These are phyloP conservation scores for Agrotis puta DNA, from an alignment of 2,888 invertebrate genomes.

Conservation along the genomic window DNA sequence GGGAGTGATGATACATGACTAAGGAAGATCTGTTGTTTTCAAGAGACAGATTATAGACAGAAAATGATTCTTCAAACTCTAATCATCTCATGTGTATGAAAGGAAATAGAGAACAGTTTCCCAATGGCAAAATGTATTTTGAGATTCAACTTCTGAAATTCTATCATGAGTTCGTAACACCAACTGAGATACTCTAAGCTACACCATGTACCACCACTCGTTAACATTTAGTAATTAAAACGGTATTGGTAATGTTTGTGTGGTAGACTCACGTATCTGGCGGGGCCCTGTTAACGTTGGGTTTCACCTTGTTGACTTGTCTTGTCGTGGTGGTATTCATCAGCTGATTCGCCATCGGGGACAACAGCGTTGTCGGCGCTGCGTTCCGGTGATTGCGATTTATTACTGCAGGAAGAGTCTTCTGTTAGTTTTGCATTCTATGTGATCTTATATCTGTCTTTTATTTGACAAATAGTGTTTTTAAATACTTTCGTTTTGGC, in stretches of 20 bases:
- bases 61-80: constrained; percentile 45
- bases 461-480: not conserved
- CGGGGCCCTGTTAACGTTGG: constrained; percentile 95
- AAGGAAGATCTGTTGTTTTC: constrained; percentile 24
- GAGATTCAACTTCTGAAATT: constrained; percentile 47
- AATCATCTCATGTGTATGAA: constrained; percentile 48
- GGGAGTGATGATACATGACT: constrained; percentile 61
- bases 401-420: constrained; percentile 91
- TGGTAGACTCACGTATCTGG: constrained; percentile 92
- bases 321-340: constrained; percentile 94
- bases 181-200: constrained; percentile 48
- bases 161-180: constrained; percentile 51
- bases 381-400: constrained; percentile 95
- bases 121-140: constrained; percentile 46
- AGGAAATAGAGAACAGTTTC: constrained; percentile 42
- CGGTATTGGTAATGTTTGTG: constrained; percentile 10
- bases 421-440: constrained; percentile 1
- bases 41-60: constrained; percentile 45
- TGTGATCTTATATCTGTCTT: not conserved
- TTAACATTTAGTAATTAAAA: constrained; percentile 52
- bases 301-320: constrained; percentile 97
- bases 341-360: constrained; percentile 92
- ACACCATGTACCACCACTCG: constrained; percentile 60
- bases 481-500: not conserved
- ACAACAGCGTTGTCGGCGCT: constrained; percentile 92